Base-by-base conservation (phyloP, 2,888 invertebrate species). In the Aethes cnicana region DNA sequence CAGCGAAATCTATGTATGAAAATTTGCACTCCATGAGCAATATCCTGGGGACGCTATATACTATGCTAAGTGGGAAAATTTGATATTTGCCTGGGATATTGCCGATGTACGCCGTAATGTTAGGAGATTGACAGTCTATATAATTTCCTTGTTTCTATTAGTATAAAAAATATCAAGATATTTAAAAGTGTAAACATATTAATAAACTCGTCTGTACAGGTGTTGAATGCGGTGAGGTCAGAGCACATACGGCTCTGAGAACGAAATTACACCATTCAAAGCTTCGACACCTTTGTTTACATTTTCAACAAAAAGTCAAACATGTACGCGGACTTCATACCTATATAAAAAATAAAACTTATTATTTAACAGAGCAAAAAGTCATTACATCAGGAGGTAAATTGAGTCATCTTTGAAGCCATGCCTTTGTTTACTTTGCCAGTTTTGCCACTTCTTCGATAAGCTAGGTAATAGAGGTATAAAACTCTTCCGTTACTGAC, bases 211-310 rank as follows among this genome's bases (percentile, higher is more conserved):
- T n/a, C n/a, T 20, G 43, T 54, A 53, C 64, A 61, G 63, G 64
- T 70, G 63, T 66, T 61, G 46, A 63, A 63, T 63, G 53, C 58
- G 56, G 56, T 53, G 56, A 63, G 52, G 58, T 58, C 56, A 50
- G 41, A 49, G 56, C 9, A 67, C n/a, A 65, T 58, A 56, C 52
- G 58, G 58, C 36, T 41, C 37, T 55, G 50, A 55, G 8, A 54
- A 57, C 30, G 52, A 39, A 61, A 64, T 61, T 49, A 39, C 43
- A 54, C 52, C 56, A 53, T 59, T 52, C 58, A 58, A n/a, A n/a
- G 18, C 4, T 18, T 35, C 9, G 5, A 0, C 11, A 5, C 17
- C 17, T 33, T 33, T 17, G 9, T 18, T n/a, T 18, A 33, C 17
- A 6, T 12, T 28, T 28, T n/a, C 28, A 28, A 28, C 5, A 12